These are phyloP conservation scores for Lysiphlebus fabarum DNA, from an alignment of 1,140 invertebrate species.

Conservation along the genomic window DNA sequence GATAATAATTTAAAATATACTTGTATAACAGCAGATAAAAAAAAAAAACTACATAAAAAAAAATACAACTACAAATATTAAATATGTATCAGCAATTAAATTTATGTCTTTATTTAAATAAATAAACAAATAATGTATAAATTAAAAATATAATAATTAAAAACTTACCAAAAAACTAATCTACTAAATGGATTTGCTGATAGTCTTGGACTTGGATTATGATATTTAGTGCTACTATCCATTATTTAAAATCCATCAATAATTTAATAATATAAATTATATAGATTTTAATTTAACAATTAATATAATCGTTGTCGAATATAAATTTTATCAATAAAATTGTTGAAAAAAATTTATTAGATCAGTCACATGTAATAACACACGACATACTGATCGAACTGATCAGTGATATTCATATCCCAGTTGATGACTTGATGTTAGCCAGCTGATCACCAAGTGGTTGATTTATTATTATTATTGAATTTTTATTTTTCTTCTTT, in stretches of 20 bases:
- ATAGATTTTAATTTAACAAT: no score
- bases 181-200: constrained; percentile 49
- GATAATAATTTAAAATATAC: not conserved
- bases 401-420: no score
- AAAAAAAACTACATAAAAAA: not conserved
- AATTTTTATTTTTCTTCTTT: no score
- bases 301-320: no score
- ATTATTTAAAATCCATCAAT: constrained; percentile 28
- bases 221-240: constrained; percentile 50
- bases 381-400: no score
- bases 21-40: not conserved
- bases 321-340: no score
- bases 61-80: not conserved
- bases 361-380: no score
- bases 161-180: constrained; percentile 53
- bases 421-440: no score
- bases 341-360: no score
- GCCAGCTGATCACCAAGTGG: no score
- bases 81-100: not conserved
- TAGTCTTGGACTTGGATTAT: constrained; percentile 51
- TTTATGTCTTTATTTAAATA: not conserved
- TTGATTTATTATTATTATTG: no score
- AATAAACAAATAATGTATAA: not conserved
- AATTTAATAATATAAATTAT: no score
- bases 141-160: constrained; percentile 3